phyloP scores from a whole-genome alignment of 2,888 invertebrate species.

The Dasypolia templi region DNA sequence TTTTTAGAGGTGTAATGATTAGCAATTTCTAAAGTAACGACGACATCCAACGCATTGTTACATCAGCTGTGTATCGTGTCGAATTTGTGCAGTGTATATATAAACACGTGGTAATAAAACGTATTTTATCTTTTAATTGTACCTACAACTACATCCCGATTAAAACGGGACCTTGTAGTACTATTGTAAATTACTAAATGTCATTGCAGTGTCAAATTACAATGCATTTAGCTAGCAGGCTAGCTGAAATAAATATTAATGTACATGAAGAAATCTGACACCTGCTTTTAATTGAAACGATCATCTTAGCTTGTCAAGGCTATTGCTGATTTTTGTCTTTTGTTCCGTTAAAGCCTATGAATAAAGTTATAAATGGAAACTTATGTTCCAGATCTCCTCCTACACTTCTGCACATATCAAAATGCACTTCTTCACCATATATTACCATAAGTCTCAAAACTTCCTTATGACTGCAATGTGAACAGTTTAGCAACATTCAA shows the following conservation, averaged over 20 bases:
- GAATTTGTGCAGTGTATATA: constrained; percentile 37
- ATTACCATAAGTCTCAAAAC: constrained; percentile 21
- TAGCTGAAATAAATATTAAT: constrained; percentile 26
- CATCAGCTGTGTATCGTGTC: constrained; percentile 57
- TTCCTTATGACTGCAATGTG: constrained; percentile 24
- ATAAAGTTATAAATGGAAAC: neutral
- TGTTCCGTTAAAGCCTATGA: neutral
- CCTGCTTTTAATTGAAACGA: constrained; percentile 40
- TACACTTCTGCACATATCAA: neutral
- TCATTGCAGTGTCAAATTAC: constrained; percentile 41
- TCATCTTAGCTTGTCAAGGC: constrained; percentile 37
- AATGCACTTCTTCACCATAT: too few relatives aligned
- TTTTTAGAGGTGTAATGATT: neutral
- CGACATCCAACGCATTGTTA: constrained; percentile 39
- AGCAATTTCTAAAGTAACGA: constrained; percentile 27
- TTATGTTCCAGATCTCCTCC: neutral
- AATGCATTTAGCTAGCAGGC: constrained; percentile 34
- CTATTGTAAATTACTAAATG: constrained; percentile 30
- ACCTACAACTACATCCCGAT: constrained; percentile 44
- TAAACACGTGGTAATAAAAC: constrained; percentile 36
- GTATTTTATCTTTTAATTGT: constrained; percentile 43
- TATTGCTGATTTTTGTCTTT: constrained; percentile 1
- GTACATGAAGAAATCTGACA: constrained; percentile 9
- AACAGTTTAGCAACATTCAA: constrained; percentile 41
- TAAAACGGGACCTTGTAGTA: constrained; percentile 43